A percentile compares a stretch with the other conserved stretches of the same genome.
These are phyloP conservation scores for Phalloptychus januarius DNA, from an alignment of 2,797 vertebrate genomes.

Conservation along the genomic window DNA sequence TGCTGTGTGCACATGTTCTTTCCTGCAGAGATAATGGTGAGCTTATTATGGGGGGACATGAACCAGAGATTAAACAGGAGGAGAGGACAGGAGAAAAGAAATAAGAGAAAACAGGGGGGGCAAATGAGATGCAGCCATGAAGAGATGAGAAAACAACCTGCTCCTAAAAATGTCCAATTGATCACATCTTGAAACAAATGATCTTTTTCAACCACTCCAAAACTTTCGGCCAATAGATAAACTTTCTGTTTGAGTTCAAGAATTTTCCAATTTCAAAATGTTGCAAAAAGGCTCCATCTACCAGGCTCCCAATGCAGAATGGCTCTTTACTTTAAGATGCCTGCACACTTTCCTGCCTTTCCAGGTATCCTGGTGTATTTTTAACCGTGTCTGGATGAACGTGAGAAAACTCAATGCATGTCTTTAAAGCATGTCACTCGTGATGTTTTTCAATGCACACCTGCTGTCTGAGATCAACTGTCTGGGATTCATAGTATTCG, in stretches of 20 bases:
- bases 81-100: constrained; percentile 13
- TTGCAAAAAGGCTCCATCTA: neutral
- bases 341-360: neutral
- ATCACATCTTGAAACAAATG: neutral
- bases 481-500: neutral
- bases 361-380: neutral
- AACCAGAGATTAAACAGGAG: constrained; percentile 57
- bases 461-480: neutral
- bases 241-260: neutral
- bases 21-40: constrained; percentile 37
- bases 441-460: neutral
- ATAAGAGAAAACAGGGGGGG: neutral
- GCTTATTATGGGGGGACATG: constrained; percentile 65
- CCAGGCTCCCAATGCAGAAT: neutral
- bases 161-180: neutral
- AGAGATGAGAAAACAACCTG: neutral
- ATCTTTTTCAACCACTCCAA: neutral
- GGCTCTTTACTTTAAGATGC: neutral
- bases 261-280: neutral
- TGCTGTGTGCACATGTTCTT: constrained; percentile 28
- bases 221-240: neutral
- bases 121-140: neutral
- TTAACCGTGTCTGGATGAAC: neutral
- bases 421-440: neutral
- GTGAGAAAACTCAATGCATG: neutral